These are phyloP conservation scores for Morpho helenor DNA, from an alignment of 2,888 invertebrate species.

Conservation along the genomic window DNA sequence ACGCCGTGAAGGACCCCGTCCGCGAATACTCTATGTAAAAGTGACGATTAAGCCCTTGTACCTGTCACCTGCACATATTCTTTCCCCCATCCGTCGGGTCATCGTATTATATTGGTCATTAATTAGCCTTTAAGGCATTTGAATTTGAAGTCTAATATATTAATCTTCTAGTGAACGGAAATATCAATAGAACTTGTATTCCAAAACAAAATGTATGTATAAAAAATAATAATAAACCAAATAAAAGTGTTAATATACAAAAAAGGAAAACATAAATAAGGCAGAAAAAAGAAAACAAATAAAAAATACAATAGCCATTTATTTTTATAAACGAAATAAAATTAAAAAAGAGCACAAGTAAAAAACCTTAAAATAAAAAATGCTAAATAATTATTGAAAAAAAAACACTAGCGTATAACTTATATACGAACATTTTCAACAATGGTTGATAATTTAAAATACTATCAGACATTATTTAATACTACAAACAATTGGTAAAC, in stretches of 20 bases:
- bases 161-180: too few species aligned
- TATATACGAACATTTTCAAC: constrained; percentile 9
- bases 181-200: too few species aligned
- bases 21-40: too few species aligned
- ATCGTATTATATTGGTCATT: too few species aligned
- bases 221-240: neutral
- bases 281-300: constrained; percentile 20
- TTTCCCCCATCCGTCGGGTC: too few species aligned
- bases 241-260: constrained; percentile 12
- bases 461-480: constrained; percentile 13
- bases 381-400: constrained; percentile 13
- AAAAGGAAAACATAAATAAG: constrained; percentile 16
- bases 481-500: constrained; percentile 18
- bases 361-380: constrained; percentile 25
- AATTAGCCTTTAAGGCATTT: too few species aligned
- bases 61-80: too few species aligned
- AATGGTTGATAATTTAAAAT: constrained; percentile 18
- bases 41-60: too few species aligned
- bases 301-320: constrained; percentile 27
- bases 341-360: constrained; percentile 41
- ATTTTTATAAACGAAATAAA: constrained; percentile 42
- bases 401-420: constrained; percentile 3
- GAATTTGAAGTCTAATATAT: too few species aligned
- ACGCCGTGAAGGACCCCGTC: too few species aligned
- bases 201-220: too few species aligned